Evolutionary conservation across 1,140 invertebrate species (phyloP), one percentile per base, ranked within the genome.

Genomic region (Plodia interpunctella): DNA sequence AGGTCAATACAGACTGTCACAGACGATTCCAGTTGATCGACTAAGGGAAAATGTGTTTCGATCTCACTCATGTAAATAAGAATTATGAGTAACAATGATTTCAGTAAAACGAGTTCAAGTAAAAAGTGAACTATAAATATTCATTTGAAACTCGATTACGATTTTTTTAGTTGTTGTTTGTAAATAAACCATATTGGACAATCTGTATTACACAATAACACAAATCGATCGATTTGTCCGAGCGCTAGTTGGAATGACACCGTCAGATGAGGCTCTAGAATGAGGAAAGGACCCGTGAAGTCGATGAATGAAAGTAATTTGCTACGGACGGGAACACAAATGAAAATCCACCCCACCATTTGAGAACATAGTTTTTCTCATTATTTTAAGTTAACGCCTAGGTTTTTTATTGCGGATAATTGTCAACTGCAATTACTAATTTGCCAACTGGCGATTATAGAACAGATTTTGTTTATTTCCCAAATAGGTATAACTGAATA

Each of bases 301-400:
- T 63, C 56, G 38, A 15, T 72, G 56, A 59, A 79, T 74, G 65
- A 78, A 81, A 62, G 72, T 84, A 86, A 81, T 72, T 75, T 68
- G 53, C 83, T 86, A 88, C 72, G 85, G 83, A 88, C 85, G 85
- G 85, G 83, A 88, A 88, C 82, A 85, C 74, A 87, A 87, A 74
- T 63, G 65, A 55, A 72, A 78, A 60, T 21, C 74, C 78, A 61
- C 76, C 80, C 72, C 82, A 72, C 74, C 69, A 44, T n/a, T 44
- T 13, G 2, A 15, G 2, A 44, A 44, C 38, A 17, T 44, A 15
- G 2, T 17, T n/a, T n/a, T n/a, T 17, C 13, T 44, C 11, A 15
- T 15, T 44, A 44, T 15, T 15, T 44, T 44, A 25, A 25, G 21
- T 25, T 17, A n/a, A 15, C 38, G 13, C 38, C 38, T 17, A 44